Evolutionary conservation across 2,113 vertebrate genomes (phyloP).

Genomic region (Hippocampus guttulatus): DNA sequence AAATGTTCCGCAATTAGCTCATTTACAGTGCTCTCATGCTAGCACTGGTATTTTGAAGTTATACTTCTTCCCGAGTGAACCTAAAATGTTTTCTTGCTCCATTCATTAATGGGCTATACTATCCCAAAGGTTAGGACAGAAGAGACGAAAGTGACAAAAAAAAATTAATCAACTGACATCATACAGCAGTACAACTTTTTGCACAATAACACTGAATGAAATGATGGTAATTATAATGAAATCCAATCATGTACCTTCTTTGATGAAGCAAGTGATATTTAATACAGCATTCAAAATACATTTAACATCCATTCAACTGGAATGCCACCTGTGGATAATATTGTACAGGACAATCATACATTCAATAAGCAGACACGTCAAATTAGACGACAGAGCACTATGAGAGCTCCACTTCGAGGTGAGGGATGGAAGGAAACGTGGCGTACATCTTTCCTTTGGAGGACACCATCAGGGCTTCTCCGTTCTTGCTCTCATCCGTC

Average conservation of each 20-base stretch:
- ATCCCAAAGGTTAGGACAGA: too few relatives aligned
- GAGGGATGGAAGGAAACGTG: conserved; percentile 30
- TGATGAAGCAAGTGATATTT: background rate
- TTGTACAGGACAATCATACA: background rate
- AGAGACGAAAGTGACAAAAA: too few relatives aligned
- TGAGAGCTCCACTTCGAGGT: background rate
- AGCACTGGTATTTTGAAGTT: too few relatives aligned
- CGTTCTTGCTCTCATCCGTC: conserved; percentile 60
- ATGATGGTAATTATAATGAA: background rate
- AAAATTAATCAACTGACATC: too few relatives aligned
- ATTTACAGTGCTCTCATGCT: too few relatives aligned
- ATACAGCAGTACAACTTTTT: background rate
- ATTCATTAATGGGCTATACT: too few relatives aligned
- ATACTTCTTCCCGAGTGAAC: too few relatives aligned
- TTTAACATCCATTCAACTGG: background rate
- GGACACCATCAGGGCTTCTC: conserved; percentile 36
- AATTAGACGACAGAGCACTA: background rate
- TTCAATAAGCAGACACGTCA: background rate
- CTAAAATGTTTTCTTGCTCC: too few relatives aligned
- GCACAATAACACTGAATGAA: too few relatives aligned
- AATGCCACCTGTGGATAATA: background rate
- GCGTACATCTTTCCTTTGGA: background rate
- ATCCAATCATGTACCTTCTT: background rate
- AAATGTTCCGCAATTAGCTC: too few relatives aligned
- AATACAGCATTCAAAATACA: background rate